Evolutionary conservation across 2,113 vertebrate species (phyloP), one percentile per base, ranked within the genome.

Genomic region (Chamaea fasciata): DNA sequence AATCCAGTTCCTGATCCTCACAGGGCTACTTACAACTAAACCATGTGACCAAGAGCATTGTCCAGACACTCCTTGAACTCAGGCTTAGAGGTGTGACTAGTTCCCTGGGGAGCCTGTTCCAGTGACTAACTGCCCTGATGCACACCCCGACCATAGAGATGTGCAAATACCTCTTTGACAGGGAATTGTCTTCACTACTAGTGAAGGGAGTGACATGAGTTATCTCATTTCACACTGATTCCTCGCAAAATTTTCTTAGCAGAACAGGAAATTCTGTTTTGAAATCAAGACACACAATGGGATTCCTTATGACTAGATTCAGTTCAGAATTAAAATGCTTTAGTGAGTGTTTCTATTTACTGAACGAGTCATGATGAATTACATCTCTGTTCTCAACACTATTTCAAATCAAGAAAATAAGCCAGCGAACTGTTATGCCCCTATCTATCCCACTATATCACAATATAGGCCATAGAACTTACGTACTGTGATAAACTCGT

Each of bases 251-350:
- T 46, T 91, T 91, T 83, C 56, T 65, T 19, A 18, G 35, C 12
- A 16, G 41, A 47, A 44, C 26, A 74, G 46, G 28, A 73, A 90
- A 47, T 18, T 85, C 55, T 76, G 11, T 55, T 27, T 69, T 64
- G 69, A 84, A 79, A 82, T 73, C 26, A 53, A 70, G n/a, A 57
- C 23, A 33, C 60, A 68, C 15, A 82, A 44, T 44, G 24, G 69
- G 28, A 76, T 75, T 87, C 26, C 23, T 87, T 53, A 91, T n/a
- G 37, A 57, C 14, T 41, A 64, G 28, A 52, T 83, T 83, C 65
- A 87, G 19, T 82, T 70, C 39, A 84, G 47, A 95, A 71, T 57
- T 52, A 52, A 91, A 92, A 84, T n/a, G 56, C 21, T 92, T 67
- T 90, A 69, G 37, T 83, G 46, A 90, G 27, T 52, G 7, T 28